Evolutionary conservation across 2,113 vertebrate genomes (phyloP).

Genomic region (Brachyistius frenatus): DNA sequence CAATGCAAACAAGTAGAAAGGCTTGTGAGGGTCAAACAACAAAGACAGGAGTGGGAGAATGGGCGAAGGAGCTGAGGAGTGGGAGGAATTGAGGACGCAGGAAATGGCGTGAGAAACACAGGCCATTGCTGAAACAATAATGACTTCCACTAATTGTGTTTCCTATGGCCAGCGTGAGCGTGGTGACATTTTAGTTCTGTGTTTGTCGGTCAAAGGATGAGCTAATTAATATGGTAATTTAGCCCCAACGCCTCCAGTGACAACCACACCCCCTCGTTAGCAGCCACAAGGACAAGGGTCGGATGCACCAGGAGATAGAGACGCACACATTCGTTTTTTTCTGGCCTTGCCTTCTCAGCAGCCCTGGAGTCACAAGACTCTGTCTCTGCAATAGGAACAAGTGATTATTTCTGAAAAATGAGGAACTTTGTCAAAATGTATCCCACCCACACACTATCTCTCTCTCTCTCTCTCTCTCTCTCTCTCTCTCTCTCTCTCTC

Average conservation of each 20-base stretch:
- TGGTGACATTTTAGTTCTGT: slow-evolving; percentile 82
- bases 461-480: slow-evolving; percentile 32
- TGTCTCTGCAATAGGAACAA: slow-evolving; percentile 72
- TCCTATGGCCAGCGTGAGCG: slow-evolving; percentile 75
- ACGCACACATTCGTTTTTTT: slow-evolving; percentile 52
- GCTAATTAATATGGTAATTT: slow-evolving; percentile 85
- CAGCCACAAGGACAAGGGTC: slow-evolving; percentile 66
- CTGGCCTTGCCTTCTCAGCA: slow-evolving; percentile 62
- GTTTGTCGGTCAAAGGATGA: slow-evolving; percentile 81
- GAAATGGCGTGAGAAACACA: slow-evolving; percentile 63
- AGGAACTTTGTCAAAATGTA: slow-evolving; percentile 80
- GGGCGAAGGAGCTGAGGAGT: slow-evolving; percentile 25
- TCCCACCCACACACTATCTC: slow-evolving; percentile 71
- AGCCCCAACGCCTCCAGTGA: slow-evolving; percentile 73
- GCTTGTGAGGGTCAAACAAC: slow-evolving; percentile 22
- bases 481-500: slow-evolving; percentile 14
- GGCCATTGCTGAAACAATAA: slow-evolving; percentile 72
- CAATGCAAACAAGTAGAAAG: slow-evolving; percentile 21
- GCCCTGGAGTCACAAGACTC: slow-evolving; percentile 65
- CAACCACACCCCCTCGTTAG: slow-evolving; percentile 79
- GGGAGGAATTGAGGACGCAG: slow-evolving; percentile 49
- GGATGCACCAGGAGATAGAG: slow-evolving; percentile 39
- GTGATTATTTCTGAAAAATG: slow-evolving; percentile 81
- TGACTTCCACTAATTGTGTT: slow-evolving; percentile 82
- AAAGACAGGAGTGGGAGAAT: slow-evolving; percentile 25